A percentile compares a stretch with the other conserved stretches of the same genome.
Evolutionary conservation across 2,113 vertebrate genomes (phyloP).

Genomic region (Scatophagus argus): DNA sequence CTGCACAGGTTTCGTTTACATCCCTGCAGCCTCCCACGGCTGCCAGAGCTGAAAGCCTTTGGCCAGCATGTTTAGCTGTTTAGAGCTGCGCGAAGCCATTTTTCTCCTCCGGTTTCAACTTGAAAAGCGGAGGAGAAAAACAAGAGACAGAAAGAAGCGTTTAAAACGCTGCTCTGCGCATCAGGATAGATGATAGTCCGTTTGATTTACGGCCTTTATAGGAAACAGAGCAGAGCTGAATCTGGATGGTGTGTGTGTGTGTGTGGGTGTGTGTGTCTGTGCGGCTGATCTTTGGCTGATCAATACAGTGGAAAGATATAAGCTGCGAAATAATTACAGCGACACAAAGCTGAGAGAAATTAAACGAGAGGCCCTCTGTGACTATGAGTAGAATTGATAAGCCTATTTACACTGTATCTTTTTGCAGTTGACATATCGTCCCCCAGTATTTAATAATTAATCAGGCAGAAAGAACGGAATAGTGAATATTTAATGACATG

Average conservation of each 20-base stretch:
- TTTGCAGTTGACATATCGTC: constrained; percentile 84
- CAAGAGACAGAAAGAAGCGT: constrained; percentile 34
- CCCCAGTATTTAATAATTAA: constrained; percentile 85
- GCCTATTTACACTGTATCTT: constrained; percentile 84
- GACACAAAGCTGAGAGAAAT: constrained; percentile 80
- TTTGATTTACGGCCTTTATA: constrained; percentile 66
- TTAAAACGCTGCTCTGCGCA: constrained; percentile 43
- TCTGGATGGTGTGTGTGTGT: constrained; percentile 1
- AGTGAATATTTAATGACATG: constrained; percentile 84
- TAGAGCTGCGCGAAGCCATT: constrained; percentile 14
- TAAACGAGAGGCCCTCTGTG: constrained; percentile 84
- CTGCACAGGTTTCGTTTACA: constrained; percentile 53
- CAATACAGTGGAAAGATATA: constrained; percentile 72
- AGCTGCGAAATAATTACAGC: constrained; percentile 77
- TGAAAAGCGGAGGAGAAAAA: constrained; percentile 47
- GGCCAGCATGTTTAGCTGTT: constrained; percentile 29
- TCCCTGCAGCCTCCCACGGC: background rate
- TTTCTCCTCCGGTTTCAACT: constrained; percentile 62
- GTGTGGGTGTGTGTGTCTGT: constrained; percentile 13
- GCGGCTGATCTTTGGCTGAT: constrained; percentile 59
- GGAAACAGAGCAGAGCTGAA: constrained; percentile 50
- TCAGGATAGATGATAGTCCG: constrained; percentile 58
- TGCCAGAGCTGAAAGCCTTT: constrained; percentile 20
- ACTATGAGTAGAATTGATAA: constrained; percentile 85
- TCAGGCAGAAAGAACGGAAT: constrained; percentile 74